These are phyloP conservation scores for Thera obeliscata DNA, from an alignment of 2,888 invertebrate species.

Conservation along the genomic window DNA sequence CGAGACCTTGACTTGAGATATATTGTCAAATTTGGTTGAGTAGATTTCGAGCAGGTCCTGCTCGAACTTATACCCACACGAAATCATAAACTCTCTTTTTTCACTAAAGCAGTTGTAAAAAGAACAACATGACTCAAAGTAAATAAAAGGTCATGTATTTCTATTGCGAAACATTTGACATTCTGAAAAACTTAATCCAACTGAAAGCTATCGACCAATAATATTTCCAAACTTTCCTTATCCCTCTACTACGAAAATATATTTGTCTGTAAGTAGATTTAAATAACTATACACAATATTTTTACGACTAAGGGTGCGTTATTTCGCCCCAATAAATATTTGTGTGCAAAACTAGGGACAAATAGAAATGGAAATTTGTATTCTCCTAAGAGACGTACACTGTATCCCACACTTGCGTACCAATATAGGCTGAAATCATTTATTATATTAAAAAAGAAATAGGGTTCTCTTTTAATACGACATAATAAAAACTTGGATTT, in stretches of 20 bases:
- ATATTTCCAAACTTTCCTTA: slow-evolving; percentile 13
- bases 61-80: neutral
- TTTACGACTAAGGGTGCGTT: slow-evolving; percentile 26
- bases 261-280: slow-evolving; percentile 27
- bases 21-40: neutral
- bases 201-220: slow-evolving; percentile 9
- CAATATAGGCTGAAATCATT: slow-evolving; percentile 15
- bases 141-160: neutral
- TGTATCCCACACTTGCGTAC: slow-evolving; percentile 34
- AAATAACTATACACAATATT: slow-evolving; percentile 25
- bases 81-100: neutral
- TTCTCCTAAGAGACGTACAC: slow-evolving; percentile 35
- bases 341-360: slow-evolving; percentile 40
- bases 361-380: slow-evolving; percentile 47
- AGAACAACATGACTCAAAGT: neutral
- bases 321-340: slow-evolving; percentile 45
- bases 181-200: slow-evolving; percentile 1
- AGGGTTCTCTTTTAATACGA: slow-evolving; percentile 1
- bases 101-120: neutral
- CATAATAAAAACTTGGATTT: neutral
- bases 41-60: neutral
- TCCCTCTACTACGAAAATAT: slow-evolving; percentile 12
- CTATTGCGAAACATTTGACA: neutral
- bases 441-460: slow-evolving; percentile 21
- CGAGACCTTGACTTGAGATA: too few relatives aligned